phyloP scores from a whole-genome alignment of 2,113 vertebrate genomes.

The Potamarius usumacintae region DNA sequence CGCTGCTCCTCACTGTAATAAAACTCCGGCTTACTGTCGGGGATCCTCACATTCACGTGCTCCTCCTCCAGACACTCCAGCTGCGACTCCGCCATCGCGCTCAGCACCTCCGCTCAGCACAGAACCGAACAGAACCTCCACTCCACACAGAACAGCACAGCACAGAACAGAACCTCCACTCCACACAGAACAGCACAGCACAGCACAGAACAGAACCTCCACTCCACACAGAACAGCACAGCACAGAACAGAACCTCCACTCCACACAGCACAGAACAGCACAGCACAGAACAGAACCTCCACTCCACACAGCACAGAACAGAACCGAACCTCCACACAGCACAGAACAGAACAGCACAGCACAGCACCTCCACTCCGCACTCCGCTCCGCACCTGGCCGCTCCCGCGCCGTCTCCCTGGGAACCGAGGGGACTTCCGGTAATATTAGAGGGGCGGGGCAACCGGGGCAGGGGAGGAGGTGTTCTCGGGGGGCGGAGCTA shows the following conservation, averaged over 20 bases:
- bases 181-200: no score
- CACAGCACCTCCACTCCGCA: neutral
- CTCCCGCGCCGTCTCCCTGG: neutral
- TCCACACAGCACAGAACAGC: no score
- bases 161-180: no score
- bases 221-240: no score
- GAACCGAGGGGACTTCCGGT: neutral
- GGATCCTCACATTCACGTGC: conserved; percentile 85
- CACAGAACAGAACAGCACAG: no score
- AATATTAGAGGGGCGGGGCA: neutral
- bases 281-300: no score
- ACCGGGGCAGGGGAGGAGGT: neutral
- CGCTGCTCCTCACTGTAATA: conserved; percentile 96
- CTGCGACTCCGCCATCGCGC: conserved; percentile 90
- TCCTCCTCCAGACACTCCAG: conserved; percentile 84
- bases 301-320: neutral
- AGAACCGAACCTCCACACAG: no score
- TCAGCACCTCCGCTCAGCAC: no score
- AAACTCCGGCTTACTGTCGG: conserved; percentile 81
- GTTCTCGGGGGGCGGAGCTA: neutral
- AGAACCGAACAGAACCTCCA: neutral
- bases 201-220: neutral
- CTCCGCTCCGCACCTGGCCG: neutral
- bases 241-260: no score
- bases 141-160: no score